phyloP scores from a whole-genome alignment of 2,888 invertebrate species.

The Chouioia cunea region DNA sequence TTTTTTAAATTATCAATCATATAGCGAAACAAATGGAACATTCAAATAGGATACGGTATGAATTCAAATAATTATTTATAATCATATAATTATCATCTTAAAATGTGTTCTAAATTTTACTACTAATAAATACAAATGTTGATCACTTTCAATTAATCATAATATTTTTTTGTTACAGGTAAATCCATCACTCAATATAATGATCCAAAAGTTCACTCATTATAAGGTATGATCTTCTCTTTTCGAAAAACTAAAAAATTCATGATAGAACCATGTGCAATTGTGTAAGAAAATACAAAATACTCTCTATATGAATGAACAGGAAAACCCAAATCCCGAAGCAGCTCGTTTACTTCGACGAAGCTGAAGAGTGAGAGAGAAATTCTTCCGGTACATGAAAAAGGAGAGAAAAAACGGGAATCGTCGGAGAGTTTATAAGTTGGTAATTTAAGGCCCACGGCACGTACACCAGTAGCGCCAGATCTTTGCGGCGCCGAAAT shows the following conservation, averaged over 20 bases:
- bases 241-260: conserved; percentile 6
- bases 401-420: conserved; percentile 46
- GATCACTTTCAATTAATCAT: too few relatives aligned
- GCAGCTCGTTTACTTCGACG: conserved; percentile 22
- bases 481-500: conserved; percentile 68
- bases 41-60: too few relatives aligned
- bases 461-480: conserved; percentile 65
- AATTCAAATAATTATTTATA: too few relatives aligned
- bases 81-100: too few relatives aligned
- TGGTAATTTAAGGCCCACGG: conserved; percentile 67
- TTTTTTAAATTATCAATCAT: too few relatives aligned
- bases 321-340: conserved; percentile 26
- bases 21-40: too few relatives aligned
- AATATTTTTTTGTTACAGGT: too few relatives aligned
- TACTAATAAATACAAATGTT: too few relatives aligned
- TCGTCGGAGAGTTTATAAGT: conserved; percentile 66
- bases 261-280: not conserved
- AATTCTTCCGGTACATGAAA: conserved; percentile 28
- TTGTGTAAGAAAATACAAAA: not conserved
- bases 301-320: conserved; percentile 1
- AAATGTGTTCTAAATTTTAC: too few relatives aligned
- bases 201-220: too few relatives aligned
- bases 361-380: conserved; percentile 14
- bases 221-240: too few relatives aligned
- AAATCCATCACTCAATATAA: too few relatives aligned